Base-by-base conservation (phyloP, 2,888 invertebrate species). In the Rhagophthalmus giganteus region DNA sequence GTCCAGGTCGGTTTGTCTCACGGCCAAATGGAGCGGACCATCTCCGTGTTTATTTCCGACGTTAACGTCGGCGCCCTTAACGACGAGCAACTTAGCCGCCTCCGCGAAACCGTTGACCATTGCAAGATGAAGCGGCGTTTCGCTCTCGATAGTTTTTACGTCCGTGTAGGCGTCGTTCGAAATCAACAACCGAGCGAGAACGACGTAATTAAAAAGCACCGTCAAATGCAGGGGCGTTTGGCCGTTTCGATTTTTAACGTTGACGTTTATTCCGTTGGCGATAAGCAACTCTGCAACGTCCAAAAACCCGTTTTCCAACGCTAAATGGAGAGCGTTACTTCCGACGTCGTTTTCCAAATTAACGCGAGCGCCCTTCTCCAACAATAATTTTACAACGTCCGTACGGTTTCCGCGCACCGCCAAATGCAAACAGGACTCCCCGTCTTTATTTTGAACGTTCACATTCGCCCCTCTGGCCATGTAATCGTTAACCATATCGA, bases 341-440 rank as follows among this genome's bases (percentile, higher is more conserved):
- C 31, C 31, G 8, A 8, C 1, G 6, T 2, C 2, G 13, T 31
- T 12, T 5, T 16, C 8, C 12, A 31, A 4, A 7, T 20, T 14
- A 9, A 11, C n/a, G 12, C 13, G 8, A 6, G 31, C 31, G 1
- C 11, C 11, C 15, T 34, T 37, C 13, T 37, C 10, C 4, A 37
- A 8, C 13, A 37, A 37, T 16, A 16, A 7, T 16, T 16, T 3
- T 13, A 26, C 20, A n/a, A 10, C 8, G 20, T 25, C 37, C 2
- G 16, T 2, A 9, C 24, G 20, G 11, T 34, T 34, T 34, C 26
- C 12, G n/a, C 26, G 25, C 3, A 26, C 20, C 7, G 44, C 62
- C 60, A 26, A 8, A 25, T 20, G 11, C 5, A 37, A n/a, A 3
- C 12, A n/a, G 9, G 26, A 20, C 10, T 37, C 25, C 7, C 25